A percentile compares a stretch with the other conserved stretches of the same genome.
phyloP scores from a whole-genome alignment of 2,888 invertebrate species.

The Patella caerulea region DNA sequence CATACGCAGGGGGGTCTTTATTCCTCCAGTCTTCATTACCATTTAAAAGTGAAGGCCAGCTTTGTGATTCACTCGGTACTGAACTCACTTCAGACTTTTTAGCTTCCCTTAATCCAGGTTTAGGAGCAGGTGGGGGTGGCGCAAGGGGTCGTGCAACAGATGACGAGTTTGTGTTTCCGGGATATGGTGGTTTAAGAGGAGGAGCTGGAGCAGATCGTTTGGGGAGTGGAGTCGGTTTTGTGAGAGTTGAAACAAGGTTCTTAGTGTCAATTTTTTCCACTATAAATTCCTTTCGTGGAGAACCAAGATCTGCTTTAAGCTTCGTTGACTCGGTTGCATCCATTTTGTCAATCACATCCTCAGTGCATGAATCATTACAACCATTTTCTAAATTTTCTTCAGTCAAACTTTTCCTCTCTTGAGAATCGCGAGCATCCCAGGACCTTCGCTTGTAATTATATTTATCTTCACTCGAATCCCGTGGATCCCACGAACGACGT shows the following conservation, averaged over 20 bases:
- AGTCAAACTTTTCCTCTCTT: neutral
- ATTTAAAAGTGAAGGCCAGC: neutral
- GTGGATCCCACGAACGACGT: constrained; percentile 33
- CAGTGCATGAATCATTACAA: constrained; percentile 29
- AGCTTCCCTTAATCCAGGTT: constrained; percentile 25
- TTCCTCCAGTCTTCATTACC: neutral
- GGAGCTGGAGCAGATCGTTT: constrained; percentile 40
- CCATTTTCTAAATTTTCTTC: constrained; percentile 16
- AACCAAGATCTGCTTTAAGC: neutral
- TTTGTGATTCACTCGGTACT: neutral
- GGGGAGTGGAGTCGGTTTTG: constrained; percentile 33
- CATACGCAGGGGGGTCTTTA: constrained; percentile 9
- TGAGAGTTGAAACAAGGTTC: neutral
- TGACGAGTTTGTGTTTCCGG: constrained; percentile 15
- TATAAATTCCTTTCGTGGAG: neutral
- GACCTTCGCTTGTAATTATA: constrained; percentile 35
- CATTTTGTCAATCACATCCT: constrained; percentile 31
- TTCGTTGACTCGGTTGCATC: constrained; percentile 19
- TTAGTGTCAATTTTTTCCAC: neutral
- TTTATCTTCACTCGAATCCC: constrained; percentile 38
- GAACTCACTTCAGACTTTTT: constrained; percentile 4
- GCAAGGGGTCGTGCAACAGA: constrained; percentile 15
- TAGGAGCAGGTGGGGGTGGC: constrained; percentile 32
- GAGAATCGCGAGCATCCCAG: constrained; percentile 27
- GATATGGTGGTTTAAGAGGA: constrained; percentile 32